Base-by-base conservation (phyloP, 2,797 vertebrate species). In the Sebastes jordani region DNA sequence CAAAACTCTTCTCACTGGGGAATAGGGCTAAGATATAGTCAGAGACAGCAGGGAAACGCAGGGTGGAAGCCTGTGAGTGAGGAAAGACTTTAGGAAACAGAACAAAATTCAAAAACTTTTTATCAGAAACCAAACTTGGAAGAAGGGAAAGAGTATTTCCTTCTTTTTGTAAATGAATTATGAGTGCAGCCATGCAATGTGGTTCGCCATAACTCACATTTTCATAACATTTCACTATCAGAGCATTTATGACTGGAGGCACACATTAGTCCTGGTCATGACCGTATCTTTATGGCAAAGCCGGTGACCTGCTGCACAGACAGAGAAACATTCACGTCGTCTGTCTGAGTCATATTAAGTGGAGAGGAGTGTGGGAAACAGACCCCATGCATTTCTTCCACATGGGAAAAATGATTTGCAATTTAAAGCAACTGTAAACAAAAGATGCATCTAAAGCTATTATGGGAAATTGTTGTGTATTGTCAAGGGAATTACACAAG, bases 1-100 rank as follows among this genome's bases (percentile, higher is more conserved):
- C 85, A 94, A 95, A 95, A 90, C 76, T 88, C 80, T 71, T 59
- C 81, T 88, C 86, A 34, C 91, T 67, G 64, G 93, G 92, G 93
- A 94, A 91, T 78, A 81, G 80, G 71, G 76, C 82, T 59, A 84
- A 90, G 86, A 92, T 91, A 92, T 90, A 92, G 87, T 83, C 85
- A 90, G 80, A 38, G 23, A 59, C 7, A 59, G 29, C 49, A 67
- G 70, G 63, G 27, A 70, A 60, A 11, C 42, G 72, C 61, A 81
- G 59, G 59, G 14, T 77, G 71, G 77, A 82, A 78, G 79, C 9
- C 61, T 75, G 52, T 8, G 59, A 54, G 25, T 20, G 42, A 25
- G 8, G 25, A 71, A 74, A 70, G 65, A 77, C 46, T 78, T 78
- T 32, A 23, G 36, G 52, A 46, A 58, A 67, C 8, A 66, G 13